phyloP scores from a whole-genome alignment of 2,888 invertebrate genomes.

The Chalcosyrphus nemorum region DNA sequence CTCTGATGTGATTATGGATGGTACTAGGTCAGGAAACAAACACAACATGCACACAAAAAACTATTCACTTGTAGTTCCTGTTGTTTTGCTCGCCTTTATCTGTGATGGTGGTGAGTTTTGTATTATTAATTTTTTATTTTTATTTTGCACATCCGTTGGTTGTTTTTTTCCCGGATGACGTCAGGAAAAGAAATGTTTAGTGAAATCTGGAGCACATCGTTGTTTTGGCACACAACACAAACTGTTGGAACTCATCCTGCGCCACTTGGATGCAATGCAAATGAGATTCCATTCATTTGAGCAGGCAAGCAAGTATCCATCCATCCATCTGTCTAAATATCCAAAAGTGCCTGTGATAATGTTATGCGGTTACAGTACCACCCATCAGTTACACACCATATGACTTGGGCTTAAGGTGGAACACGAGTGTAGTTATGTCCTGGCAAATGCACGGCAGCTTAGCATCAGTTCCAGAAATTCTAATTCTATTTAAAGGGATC shows the following conservation, averaged over 20 bases:
- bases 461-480: constrained; percentile 43
- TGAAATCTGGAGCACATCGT: constrained; percentile 67
- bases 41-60: constrained; percentile 23
- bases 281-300: constrained; percentile 66
- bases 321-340: constrained; percentile 46
- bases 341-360: constrained; percentile 41
- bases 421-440: constrained; percentile 30
- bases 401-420: constrained; percentile 43
- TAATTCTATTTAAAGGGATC: constrained; percentile 29
- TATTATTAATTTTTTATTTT: constrained; percentile 18
- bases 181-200: constrained; percentile 64
- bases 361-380: constrained; percentile 53
- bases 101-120: background rate
- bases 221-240: constrained; percentile 66
- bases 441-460: constrained; percentile 41
- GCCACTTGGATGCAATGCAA: constrained; percentile 59
- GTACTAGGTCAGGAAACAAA: constrained; percentile 7
- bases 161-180: constrained; percentile 47
- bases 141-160: constrained; percentile 8
- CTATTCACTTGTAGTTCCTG: constrained; percentile 42
- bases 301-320: constrained; percentile 37
- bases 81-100: constrained; percentile 14
- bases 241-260: constrained; percentile 59
- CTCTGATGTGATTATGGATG: constrained; percentile 43
- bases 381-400: constrained; percentile 57